phyloP scores from a whole-genome alignment of 2,113 vertebrate species.

The Mustela nigripes region DNA sequence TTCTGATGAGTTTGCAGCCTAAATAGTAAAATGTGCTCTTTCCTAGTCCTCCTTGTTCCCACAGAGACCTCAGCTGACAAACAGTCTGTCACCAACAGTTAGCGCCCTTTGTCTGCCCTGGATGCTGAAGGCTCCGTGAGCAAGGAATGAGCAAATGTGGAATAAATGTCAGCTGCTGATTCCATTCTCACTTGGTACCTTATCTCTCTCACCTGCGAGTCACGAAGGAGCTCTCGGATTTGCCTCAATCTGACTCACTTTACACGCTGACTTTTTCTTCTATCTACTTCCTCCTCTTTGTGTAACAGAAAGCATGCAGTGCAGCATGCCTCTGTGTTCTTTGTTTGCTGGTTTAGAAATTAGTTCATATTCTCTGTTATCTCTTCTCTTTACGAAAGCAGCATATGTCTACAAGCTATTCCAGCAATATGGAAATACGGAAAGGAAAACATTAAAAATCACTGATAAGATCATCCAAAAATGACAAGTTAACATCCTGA shows the following conservation, averaged over 20 bases:
- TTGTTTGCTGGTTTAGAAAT: background rate
- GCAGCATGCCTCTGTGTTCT: background rate
- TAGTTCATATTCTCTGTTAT: background rate
- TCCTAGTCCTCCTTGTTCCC: slow-evolving; percentile 42
- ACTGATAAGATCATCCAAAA: slow-evolving; percentile 25
- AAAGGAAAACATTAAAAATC: background rate
- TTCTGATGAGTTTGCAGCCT: slow-evolving; percentile 26
- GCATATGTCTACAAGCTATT: background rate
- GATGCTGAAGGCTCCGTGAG: background rate
- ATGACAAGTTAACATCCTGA: background rate
- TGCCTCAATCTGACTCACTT: background rate
- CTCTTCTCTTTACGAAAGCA: background rate
- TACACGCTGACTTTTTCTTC: background rate
- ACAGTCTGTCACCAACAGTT: background rate
- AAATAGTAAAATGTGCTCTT: slow-evolving; percentile 25
- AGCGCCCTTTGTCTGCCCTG: background rate
- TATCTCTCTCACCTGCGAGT: background rate
- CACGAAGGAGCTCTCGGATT: background rate
- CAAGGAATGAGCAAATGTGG: background rate
- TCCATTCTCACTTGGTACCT: background rate
- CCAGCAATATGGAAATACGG: background rate
- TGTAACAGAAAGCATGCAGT: background rate
- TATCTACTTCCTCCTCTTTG: background rate
- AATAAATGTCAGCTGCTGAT: background rate
- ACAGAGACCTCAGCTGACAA: slow-evolving; percentile 13